Conservation (phyloP, 2,797 vertebrate genomes). For the Gastrophryne carolinensis region DNA sequence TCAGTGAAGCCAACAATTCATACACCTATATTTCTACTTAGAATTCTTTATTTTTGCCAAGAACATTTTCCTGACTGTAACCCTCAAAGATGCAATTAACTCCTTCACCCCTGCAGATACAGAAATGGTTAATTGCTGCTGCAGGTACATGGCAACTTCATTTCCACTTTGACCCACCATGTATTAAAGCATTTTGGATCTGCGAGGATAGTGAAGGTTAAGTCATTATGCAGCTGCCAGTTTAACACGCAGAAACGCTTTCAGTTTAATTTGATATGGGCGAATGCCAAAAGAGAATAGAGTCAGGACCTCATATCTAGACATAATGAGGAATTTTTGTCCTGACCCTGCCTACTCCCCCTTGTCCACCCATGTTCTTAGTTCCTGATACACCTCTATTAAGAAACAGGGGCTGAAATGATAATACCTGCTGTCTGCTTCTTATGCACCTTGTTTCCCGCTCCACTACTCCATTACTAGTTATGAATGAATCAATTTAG, state of each 20-base stretch:
- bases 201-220: background rate
- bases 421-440: background rate
- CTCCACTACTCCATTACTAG: background rate
- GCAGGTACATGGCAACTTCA: background rate
- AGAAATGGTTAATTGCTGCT: slow-evolving; percentile 16
- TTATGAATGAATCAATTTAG: too few relatives aligned
- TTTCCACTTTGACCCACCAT: slow-evolving; percentile 6
- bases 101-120: background rate
- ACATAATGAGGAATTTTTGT: slow-evolving; percentile 30
- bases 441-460: background rate
- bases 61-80: too few relatives aligned
- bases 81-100: background rate
- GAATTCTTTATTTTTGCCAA: background rate
- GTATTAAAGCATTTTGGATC: background rate
- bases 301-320: background rate
- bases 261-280: slow-evolving; percentile 16
- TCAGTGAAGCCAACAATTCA: too few relatives aligned
- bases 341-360: slow-evolving; percentile 13
- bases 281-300: background rate
- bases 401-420: background rate
- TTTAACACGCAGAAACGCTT: slow-evolving; percentile 17
- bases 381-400: background rate
- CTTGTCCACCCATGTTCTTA: too few relatives aligned
- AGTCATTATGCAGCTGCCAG: slow-evolving; percentile 19
- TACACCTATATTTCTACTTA: too few relatives aligned